These are phyloP conservation scores for Myrmecobius fasciatus DNA, from an alignment of 2,113 vertebrate species.

Conservation along the genomic window DNA sequence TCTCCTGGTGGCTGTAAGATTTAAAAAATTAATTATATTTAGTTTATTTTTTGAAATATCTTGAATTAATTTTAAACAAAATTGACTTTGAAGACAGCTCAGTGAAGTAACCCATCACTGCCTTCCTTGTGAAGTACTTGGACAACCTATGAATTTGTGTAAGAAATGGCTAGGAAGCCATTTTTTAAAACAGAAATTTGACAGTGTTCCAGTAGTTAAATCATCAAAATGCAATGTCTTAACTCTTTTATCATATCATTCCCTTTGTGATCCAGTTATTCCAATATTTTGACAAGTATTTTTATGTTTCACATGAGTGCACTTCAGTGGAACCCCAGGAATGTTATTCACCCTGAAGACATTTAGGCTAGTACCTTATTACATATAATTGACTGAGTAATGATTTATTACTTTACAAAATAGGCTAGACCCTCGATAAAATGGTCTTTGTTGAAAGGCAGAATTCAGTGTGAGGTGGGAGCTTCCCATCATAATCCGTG, in stretches of 20 bases:
- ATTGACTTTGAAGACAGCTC: conserved; percentile 40
- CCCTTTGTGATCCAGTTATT: conserved; percentile 51
- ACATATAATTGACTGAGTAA: conserved; percentile 50
- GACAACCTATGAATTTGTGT: conserved; percentile 29
- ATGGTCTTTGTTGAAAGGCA: conserved; percentile 56
- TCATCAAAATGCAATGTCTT: conserved; percentile 56
- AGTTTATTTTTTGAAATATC: conserved; percentile 73
- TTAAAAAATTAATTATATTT: conserved; percentile 66
- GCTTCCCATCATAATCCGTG: not conserved
- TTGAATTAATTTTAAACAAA: conserved; percentile 56
- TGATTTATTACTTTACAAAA: conserved; percentile 60
- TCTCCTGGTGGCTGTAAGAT: conserved; percentile 37
- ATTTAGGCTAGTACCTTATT: conserved; percentile 47
- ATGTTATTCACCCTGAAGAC: not conserved
- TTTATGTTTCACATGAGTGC: conserved; percentile 59
- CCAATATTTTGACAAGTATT: conserved; percentile 54
- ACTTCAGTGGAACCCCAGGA: conserved; percentile 48
- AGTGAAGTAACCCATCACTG: conserved; percentile 38
- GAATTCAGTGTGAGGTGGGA: conserved; percentile 42
- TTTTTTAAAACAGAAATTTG: conserved; percentile 55
- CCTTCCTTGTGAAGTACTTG: conserved; percentile 50
- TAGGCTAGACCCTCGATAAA: conserved; percentile 40
- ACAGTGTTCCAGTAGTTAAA: conserved; percentile 43
- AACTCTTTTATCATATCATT: conserved; percentile 58
- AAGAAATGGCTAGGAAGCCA: conserved; percentile 51